Percentiles rank a stretch among this genome's conserved stretches.
These are phyloP conservation scores for Aviceda subcristata DNA, from an alignment of 2,113 vertebrate species.

Conservation along the genomic window DNA sequence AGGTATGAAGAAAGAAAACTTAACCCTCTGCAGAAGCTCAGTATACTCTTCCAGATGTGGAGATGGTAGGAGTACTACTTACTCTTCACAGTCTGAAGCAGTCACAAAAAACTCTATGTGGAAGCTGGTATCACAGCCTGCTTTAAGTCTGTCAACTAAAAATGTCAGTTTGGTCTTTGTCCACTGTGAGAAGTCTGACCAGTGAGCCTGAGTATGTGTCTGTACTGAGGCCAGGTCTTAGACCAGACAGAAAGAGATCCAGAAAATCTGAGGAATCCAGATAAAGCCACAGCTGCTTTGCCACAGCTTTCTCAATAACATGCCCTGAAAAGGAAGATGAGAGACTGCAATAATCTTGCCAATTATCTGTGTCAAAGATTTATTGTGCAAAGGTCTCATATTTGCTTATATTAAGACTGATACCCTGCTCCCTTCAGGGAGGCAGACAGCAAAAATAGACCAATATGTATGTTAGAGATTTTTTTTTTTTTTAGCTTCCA, in stretches of 20 bases:
- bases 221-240: slow-evolving; percentile 33
- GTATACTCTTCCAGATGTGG: background rate
- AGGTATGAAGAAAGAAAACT: background rate
- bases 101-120: background rate
- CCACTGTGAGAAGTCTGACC: background rate
- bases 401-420: slow-evolving; percentile 42
- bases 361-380: slow-evolving; percentile 41
- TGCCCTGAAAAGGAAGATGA: slow-evolving; percentile 57
- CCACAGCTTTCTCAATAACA: slow-evolving; percentile 42
- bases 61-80: background rate
- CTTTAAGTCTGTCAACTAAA: background rate
- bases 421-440: background rate
- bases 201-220: background rate
- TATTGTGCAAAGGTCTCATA: slow-evolving; percentile 28
- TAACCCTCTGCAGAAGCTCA: background rate
- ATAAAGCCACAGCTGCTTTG: slow-evolving; percentile 52
- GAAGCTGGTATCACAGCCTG: background rate
- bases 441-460: background rate
- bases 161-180: slow-evolving; percentile 9
- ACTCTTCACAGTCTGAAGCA: background rate
- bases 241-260: background rate
- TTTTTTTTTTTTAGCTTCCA: background rate
- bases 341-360: slow-evolving; percentile 14
- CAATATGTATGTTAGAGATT: background rate
- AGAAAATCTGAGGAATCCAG: slow-evolving; percentile 60